Conservation (phyloP, 2,888 invertebrate genomes). For the Arrhopalites spinosus region DNA sequence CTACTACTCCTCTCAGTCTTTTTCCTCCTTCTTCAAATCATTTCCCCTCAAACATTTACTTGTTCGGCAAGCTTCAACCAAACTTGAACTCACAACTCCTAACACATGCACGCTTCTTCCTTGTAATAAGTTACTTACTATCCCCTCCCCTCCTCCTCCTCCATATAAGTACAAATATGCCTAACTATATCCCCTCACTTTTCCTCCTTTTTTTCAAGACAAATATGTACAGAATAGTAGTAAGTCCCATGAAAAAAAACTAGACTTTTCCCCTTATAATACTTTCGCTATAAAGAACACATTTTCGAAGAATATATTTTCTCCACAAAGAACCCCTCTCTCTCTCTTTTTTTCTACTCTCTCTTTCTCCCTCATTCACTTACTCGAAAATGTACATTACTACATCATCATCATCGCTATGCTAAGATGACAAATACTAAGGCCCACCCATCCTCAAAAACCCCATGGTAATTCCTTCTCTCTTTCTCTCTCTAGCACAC, state of each 20-base stretch:
- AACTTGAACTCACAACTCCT: slow-evolving; percentile 22
- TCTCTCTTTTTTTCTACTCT: slow-evolving; percentile 8
- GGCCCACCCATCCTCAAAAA: slow-evolving; percentile 11
- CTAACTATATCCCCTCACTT: not conserved
- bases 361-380: slow-evolving; percentile 19
- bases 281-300: no score
- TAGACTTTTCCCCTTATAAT: no score
- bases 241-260: no score
- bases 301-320: no score
- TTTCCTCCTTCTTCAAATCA: slow-evolving; percentile 41
- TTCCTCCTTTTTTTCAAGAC: not conserved
- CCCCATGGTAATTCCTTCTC: slow-evolving; percentile 13
- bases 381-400: slow-evolving; percentile 25
- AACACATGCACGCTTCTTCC: slow-evolving; percentile 8
- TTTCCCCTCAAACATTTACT: slow-evolving; percentile 43
- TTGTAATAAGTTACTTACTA: no score
- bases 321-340: not conserved
- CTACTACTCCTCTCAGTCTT: slow-evolving; percentile 6
- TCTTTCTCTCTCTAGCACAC: slow-evolving; percentile 11
- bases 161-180: not conserved
- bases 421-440: slow-evolving; percentile 32
- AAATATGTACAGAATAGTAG: slow-evolving; percentile 7
- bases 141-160: not conserved
- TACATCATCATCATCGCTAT: slow-evolving; percentile 37
- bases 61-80: slow-evolving; percentile 38